phyloP scores from a whole-genome alignment of 2,797 vertebrate genomes.

The Neoniphon sammara region DNA sequence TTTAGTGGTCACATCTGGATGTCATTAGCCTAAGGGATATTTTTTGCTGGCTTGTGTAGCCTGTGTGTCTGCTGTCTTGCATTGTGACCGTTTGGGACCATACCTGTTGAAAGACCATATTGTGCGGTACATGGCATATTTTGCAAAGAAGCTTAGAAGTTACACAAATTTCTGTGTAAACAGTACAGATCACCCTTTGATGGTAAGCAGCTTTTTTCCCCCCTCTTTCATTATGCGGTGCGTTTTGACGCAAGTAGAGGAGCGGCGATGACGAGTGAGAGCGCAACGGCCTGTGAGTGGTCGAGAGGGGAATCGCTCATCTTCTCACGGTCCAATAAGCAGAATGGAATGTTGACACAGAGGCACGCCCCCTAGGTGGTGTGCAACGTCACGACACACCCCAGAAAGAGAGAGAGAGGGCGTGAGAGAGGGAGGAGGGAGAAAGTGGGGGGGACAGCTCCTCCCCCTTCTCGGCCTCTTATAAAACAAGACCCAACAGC shows the following conservation, averaged over 20 bases:
- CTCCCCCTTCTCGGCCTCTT: conserved; percentile 35
- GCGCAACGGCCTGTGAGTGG: conserved; percentile 68
- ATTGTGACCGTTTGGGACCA: background rate
- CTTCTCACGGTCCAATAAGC: conserved; percentile 3
- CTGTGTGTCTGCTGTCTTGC: background rate
- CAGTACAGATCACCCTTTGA: conserved; percentile 16
- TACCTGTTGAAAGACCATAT: background rate
- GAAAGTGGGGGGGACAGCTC: conserved; percentile 15
- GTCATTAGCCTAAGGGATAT: background rate
- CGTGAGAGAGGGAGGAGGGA: background rate
- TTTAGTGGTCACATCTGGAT: conserved; percentile 34
- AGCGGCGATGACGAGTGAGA: conserved; percentile 53
- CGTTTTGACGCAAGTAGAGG: conserved; percentile 58
- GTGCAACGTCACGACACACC: conserved; percentile 26
- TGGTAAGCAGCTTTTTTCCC: conserved; percentile 8
- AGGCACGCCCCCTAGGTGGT: conserved; percentile 48
- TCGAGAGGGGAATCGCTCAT: conserved; percentile 5
- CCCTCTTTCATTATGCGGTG: conserved; percentile 9
- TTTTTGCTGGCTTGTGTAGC: background rate
- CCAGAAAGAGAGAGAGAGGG: conserved; percentile 13
- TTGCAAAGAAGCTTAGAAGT: conserved; percentile 21
- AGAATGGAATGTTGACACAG: conserved; percentile 24
- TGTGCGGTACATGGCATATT: conserved; percentile 8
- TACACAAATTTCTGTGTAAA: conserved; percentile 54
- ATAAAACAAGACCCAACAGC: conserved; percentile 62